A percentile compares a stretch with the other conserved stretches of the same genome.
Evolutionary conservation across 2,888 invertebrate genomes (phyloP).

Genomic region (Dynastes grantii): DNA sequence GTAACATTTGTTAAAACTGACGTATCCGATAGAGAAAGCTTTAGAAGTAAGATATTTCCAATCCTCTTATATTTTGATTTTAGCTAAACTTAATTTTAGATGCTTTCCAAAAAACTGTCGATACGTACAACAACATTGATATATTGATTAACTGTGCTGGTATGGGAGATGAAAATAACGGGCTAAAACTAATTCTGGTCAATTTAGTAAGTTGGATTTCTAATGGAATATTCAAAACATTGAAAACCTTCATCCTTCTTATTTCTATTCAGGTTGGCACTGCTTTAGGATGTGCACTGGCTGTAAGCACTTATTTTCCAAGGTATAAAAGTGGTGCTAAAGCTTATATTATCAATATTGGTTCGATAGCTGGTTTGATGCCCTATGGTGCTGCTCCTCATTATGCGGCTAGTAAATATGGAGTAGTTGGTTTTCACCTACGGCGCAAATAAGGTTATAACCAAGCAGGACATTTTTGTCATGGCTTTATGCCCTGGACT

Average conservation of each 20-base stretch:
- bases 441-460: background rate
- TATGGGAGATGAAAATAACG: constrained; percentile 13
- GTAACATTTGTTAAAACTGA: constrained; percentile 47
- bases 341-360: constrained; percentile 26
- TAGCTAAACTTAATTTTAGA: background rate
- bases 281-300: constrained; percentile 27
- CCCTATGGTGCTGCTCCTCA: background rate
- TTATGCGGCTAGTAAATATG: background rate
- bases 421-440: background rate
- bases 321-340: constrained; percentile 30
- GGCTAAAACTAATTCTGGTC: background rate
- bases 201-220: constrained; percentile 22
- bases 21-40: constrained; percentile 47
- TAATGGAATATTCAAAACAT: too few relatives aligned
- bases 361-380: constrained; percentile 10
- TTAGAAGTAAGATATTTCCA: constrained; percentile 42
- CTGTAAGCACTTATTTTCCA: constrained; percentile 28
- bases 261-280: constrained; percentile 16
- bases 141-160: constrained; percentile 43
- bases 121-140: constrained; percentile 23
- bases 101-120: constrained; percentile 34
- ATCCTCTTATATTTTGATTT: too few relatives aligned
- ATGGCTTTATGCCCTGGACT: background rate
- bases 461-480: background rate
- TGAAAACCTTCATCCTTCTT: too few relatives aligned